phyloP scores from a whole-genome alignment of 2,113 vertebrate species.

The Plecturocebus donacophilus region DNA sequence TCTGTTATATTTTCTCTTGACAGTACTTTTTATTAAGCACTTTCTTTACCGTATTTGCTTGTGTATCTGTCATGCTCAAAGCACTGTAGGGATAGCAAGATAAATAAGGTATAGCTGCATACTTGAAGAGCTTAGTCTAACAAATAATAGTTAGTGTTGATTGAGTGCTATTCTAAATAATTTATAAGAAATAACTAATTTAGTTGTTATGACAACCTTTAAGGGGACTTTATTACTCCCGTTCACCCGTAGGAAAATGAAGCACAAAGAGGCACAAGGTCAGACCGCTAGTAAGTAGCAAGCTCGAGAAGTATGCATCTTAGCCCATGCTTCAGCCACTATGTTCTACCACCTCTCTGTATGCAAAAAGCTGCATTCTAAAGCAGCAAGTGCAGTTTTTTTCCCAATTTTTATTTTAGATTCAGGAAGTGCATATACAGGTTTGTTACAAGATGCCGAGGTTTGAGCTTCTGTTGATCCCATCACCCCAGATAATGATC shows the following conservation, averaged over 20 bases:
- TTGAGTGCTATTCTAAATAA: not conserved
- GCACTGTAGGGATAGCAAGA: not conserved
- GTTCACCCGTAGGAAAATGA: not conserved
- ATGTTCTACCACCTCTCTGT: not conserved
- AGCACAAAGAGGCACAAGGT: not conserved
- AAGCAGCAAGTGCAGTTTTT: not conserved
- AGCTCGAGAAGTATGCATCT: not conserved
- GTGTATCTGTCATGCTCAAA: not conserved
- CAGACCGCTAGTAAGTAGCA: not conserved
- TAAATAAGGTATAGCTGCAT: not conserved
- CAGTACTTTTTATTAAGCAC: not conserved
- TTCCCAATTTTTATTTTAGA: too few species aligned
- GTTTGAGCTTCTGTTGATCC: too few species aligned
- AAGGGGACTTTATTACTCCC: not conserved
- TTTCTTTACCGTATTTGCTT: not conserved
- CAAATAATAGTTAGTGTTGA: not conserved
- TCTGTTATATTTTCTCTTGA: not conserved
- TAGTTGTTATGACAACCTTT: not conserved
- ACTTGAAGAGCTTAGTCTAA: constrained; percentile 2
- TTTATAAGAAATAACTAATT: not conserved
- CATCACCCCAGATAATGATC: too few species aligned
- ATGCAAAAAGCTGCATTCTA: not conserved
- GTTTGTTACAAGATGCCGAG: too few species aligned
- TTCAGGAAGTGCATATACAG: too few species aligned
- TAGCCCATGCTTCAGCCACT: not conserved